phyloP scores from a whole-genome alignment of 2,113 vertebrate species.

The Neotoma lepida region DNA sequence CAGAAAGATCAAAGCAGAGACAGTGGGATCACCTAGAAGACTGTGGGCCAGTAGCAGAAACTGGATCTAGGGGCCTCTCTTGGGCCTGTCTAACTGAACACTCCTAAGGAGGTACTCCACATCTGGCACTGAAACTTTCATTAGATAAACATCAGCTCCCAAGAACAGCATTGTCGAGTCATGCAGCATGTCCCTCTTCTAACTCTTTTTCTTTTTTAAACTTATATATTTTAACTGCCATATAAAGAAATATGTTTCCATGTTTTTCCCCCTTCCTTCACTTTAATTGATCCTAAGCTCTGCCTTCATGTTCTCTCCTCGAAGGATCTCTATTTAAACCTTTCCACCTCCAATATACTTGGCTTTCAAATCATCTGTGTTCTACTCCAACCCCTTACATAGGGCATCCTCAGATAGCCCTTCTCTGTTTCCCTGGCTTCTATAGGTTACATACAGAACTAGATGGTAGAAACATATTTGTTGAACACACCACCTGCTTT shows the following conservation, averaged over 20 bases:
- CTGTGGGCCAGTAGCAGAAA: too few relatives aligned
- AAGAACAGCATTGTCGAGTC: neutral
- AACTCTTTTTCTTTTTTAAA: neutral
- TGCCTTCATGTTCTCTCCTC: neutral
- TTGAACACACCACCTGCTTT: neutral
- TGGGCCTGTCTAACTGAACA: neutral
- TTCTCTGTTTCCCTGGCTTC: neutral
- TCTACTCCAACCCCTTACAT: neutral
- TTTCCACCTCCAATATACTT: too few relatives aligned
- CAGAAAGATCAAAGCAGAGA: neutral
- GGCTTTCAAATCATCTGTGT: neutral
- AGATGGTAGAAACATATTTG: neutral
- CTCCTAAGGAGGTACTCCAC: accelerated
- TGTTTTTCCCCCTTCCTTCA: neutral
- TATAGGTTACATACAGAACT: neutral
- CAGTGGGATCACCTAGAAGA: neutral
- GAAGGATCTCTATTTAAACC: neutral
- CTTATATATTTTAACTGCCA: neutral
- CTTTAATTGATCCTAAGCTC: neutral
- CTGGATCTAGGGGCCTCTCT: neutral
- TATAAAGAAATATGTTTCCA: neutral
- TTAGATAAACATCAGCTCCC: neutral
- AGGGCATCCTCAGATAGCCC: neutral
- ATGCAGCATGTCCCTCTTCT: neutral
- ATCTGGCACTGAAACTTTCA: neutral